Conservation (phyloP, 1,140 invertebrate species). For the Megalopta genalis region DNA sequence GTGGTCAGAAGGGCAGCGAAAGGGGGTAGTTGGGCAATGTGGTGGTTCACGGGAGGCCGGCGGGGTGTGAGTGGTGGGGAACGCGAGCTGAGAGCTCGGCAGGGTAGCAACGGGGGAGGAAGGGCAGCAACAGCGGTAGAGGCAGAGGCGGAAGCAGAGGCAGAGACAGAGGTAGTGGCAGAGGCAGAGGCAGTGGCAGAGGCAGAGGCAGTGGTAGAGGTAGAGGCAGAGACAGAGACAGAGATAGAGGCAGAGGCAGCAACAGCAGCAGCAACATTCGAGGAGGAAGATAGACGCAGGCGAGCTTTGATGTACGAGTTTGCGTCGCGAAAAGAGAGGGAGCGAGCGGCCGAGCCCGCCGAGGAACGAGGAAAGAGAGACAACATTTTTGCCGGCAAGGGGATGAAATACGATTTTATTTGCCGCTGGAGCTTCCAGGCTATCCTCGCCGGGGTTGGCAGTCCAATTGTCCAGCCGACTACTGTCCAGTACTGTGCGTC, state of each 20-base stretch:
- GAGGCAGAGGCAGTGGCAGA: constrained; percentile 2
- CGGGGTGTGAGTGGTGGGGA: constrained; percentile 39
- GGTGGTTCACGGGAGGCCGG: constrained; percentile 42
- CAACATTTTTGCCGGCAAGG: constrained; percentile 76
- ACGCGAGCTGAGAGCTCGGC: constrained; percentile 6
- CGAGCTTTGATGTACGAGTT: constrained; percentile 78
- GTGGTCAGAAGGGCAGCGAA: constrained; percentile 56
- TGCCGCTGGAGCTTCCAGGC: constrained; percentile 72
- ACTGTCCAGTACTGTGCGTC: constrained; percentile 63
- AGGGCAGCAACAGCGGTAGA: constrained; percentile 46
- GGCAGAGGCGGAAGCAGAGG: constrained; percentile 35
- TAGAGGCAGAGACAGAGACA: constrained; percentile 44
- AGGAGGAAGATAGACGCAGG: constrained; percentile 74
- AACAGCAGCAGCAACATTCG: constrained; percentile 64
- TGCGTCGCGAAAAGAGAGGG: constrained; percentile 67
- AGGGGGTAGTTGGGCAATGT: constrained; percentile 61
- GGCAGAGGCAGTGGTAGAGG: constrained; percentile 36
- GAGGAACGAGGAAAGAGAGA: constrained; percentile 65
- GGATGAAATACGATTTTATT: constrained; percentile 80
- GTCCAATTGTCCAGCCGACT: constrained; percentile 69
- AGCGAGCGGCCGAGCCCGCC: constrained; percentile 54
- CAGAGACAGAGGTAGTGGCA: constrained; percentile 46
- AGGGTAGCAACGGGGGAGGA: neutral
- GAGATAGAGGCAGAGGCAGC: constrained; percentile 41
- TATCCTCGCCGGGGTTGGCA: constrained; percentile 70